Conservation (phyloP, 2,888 invertebrate species). For the Cinara cedri region DNA sequence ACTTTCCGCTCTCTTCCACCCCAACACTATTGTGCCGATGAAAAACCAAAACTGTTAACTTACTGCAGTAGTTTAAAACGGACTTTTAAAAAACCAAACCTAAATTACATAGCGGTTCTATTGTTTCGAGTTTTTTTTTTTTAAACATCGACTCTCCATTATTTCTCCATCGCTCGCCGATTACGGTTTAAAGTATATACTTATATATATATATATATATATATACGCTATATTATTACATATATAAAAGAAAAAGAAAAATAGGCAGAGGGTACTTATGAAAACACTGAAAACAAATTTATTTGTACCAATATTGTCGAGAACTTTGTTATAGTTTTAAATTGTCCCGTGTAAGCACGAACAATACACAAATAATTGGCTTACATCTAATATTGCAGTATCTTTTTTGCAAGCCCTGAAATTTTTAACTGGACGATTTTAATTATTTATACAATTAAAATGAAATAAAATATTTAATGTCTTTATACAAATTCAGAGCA, state of each 20-base stretch:
- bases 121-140: slow-evolving; percentile 32
- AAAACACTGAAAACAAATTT: slow-evolving; percentile 32
- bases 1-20: no score
- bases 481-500: no score
- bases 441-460: no score
- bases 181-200: slow-evolving; percentile 7
- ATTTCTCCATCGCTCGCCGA: slow-evolving; percentile 21
- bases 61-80: background rate
- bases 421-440: no score
- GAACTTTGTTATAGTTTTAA: slow-evolving; percentile 18
- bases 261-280: background rate
- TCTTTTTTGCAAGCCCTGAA: no score
- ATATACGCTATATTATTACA: no score
- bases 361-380: background rate
- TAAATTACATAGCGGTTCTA: slow-evolving; percentile 49
- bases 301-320: slow-evolving; percentile 37
- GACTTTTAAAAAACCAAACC: slow-evolving; percentile 53
- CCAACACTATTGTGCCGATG: slow-evolving; percentile 34
- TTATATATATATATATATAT: no score
- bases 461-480: no score
- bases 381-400: background rate
- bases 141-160: slow-evolving; percentile 27
- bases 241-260: no score
- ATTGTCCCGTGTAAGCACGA: background rate
- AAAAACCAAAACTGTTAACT: slow-evolving; percentile 48